Percentiles rank a stretch among this genome's conserved stretches.
These are phyloP conservation scores for Macrobrachium rosenbergii DNA, from an alignment of 1,140 invertebrate species.

Conservation along the genomic window DNA sequence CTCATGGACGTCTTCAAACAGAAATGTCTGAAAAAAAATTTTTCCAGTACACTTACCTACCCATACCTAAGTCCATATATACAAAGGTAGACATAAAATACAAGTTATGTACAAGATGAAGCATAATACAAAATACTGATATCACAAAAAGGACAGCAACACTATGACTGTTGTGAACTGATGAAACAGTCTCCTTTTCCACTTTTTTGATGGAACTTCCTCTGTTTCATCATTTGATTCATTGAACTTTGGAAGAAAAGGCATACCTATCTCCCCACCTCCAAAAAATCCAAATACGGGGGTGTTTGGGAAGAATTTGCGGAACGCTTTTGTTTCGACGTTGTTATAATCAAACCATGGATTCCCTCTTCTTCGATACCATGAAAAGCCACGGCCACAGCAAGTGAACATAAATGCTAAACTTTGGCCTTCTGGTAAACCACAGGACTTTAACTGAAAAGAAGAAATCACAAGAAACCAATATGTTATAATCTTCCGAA, in stretches of 20 bases:
- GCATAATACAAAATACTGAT: too few relatives aligned
- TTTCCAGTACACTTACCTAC: too few relatives aligned
- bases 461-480: background rate
- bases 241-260: conserved; percentile 68
- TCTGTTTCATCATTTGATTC: conserved; percentile 26
- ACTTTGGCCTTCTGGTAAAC: conserved; percentile 24
- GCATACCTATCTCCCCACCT: conserved; percentile 75
- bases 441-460: conserved; percentile 25
- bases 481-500: background rate
- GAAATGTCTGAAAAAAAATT: too few relatives aligned
- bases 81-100: too few relatives aligned
- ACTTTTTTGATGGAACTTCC: conserved; percentile 4
- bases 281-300: conserved; percentile 76
- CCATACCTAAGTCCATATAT: too few relatives aligned
- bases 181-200: conserved; percentile 52
- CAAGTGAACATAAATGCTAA: conserved; percentile 28
- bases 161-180: conserved; percentile 55
- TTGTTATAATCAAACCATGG: conserved; percentile 67
- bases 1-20: too few relatives aligned
- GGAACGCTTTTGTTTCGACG: conserved; percentile 75
- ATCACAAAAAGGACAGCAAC: conserved; percentile 56
- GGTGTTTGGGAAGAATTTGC: conserved; percentile 74
- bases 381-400: conserved; percentile 43
- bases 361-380: conserved; percentile 67
- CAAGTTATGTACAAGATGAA: too few relatives aligned